Evolutionary conservation across 2,888 invertebrate species (phyloP).

Genomic region (Blera fallax): DNA sequence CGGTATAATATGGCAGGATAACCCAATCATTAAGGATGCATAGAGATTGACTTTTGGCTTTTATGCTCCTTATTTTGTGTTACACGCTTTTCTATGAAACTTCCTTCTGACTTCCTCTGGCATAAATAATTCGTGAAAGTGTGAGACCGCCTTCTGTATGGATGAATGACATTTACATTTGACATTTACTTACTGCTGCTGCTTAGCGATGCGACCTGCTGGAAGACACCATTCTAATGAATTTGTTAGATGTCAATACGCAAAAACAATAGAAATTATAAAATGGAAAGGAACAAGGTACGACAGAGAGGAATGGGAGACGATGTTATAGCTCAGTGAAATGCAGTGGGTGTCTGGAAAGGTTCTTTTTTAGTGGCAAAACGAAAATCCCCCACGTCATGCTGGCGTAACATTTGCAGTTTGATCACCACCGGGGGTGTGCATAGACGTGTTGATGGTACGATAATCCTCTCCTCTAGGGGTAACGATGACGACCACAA

Average conservation of each 20-base stretch:
- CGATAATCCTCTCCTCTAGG: conserved; percentile 1
- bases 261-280: conserved; percentile 7
- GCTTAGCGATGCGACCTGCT: background rate
- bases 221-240: conserved; percentile 23
- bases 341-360: conserved; percentile 29
- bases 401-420: conserved; percentile 6
- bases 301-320: too few species aligned
- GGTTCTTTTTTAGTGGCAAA: background rate
- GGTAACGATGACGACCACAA: conserved; percentile 1
- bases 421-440: background rate
- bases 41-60: conserved; percentile 25
- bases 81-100: background rate
- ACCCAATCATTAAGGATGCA: conserved; percentile 32
- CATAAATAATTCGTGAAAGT: background rate
- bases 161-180: conserved; percentile 23
- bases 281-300: background rate
- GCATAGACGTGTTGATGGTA: conserved; percentile 11
- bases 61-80: background rate
- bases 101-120: background rate
- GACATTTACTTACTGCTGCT: conserved; percentile 15
- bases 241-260: conserved; percentile 20
- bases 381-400: conserved; percentile 40
- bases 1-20: background rate
- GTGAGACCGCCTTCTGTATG: background rate
- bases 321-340: background rate